Percentiles rank a stretch among this genome's conserved stretches.
These are phyloP conservation scores for Muntiacus reevesi DNA, from an alignment of 2,113 vertebrate genomes.

Conservation along the genomic window DNA sequence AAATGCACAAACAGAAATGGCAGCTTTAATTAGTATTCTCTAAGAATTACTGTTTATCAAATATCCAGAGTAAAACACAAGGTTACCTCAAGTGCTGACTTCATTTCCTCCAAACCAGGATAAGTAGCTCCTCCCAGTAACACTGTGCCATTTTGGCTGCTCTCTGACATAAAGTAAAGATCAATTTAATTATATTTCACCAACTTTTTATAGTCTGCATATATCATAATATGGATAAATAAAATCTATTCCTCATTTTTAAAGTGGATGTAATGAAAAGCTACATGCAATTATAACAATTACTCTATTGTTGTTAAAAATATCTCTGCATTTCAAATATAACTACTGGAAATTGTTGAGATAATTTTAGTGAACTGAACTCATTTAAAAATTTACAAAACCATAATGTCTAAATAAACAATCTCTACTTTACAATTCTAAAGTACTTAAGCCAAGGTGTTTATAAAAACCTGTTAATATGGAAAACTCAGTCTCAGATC, in stretches of 20 bases:
- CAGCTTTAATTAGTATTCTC: neutral
- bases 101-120: slow-evolving; percentile 71
- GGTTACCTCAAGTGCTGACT: slow-evolving; percentile 81
- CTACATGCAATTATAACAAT: neutral
- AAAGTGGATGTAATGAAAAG: neutral
- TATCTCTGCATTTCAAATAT: neutral
- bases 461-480: neutral
- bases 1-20: neutral
- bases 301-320: neutral
- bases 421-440: neutral
- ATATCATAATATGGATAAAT: neutral
- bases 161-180: slow-evolving; percentile 76
- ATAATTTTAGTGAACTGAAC: neutral
- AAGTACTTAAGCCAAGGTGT: neutral
- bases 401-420: neutral
- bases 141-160: slow-evolving; percentile 52
- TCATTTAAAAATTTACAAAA: neutral
- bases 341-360: neutral
- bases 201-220: neutral
- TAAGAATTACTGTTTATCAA: neutral
- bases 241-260: neutral
- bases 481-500: neutral
- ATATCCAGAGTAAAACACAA: neutral
- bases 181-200: neutral
- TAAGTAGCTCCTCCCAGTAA: slow-evolving; percentile 73